These are phyloP conservation scores for Drosophila fulvimacula DNA, from an alignment of 2,888 invertebrate genomes.

Conservation along the genomic window DNA sequence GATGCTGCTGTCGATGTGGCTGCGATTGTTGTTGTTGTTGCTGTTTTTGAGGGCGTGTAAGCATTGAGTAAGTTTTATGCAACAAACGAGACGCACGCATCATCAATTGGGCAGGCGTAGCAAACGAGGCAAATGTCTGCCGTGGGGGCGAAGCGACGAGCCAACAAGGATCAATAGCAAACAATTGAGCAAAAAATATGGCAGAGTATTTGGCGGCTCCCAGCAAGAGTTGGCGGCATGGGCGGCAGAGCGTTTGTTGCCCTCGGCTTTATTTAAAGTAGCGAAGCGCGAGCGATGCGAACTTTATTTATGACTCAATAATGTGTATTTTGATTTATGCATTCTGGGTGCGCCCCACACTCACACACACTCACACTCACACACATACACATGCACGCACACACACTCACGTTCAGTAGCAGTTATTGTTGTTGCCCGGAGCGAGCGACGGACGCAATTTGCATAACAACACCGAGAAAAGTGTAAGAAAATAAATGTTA, in stretches of 20 bases:
- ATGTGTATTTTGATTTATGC: constrained; percentile 82
- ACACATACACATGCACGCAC: constrained; percentile 17
- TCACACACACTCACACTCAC: constrained; percentile 26
- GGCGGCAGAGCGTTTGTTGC: constrained; percentile 39
- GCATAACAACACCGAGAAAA: constrained; percentile 65
- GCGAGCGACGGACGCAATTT: constrained; percentile 60
- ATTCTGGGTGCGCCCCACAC: constrained; percentile 69
- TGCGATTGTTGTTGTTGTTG: constrained; percentile 31
- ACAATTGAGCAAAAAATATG: constrained; percentile 80
- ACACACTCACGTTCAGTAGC: constrained; percentile 24
- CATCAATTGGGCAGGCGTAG: constrained; percentile 50
- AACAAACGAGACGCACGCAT: constrained; percentile 66
- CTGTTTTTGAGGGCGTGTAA: constrained; percentile 70
- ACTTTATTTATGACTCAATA: constrained; percentile 81
- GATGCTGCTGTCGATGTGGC: constrained; percentile 35
- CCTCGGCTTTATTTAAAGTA: constrained; percentile 76
- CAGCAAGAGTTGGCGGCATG: background rate
- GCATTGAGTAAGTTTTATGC: constrained; percentile 80
- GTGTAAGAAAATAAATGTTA: constrained; percentile 57
- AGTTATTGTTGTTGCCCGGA: constrained; percentile 62
- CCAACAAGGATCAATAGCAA: constrained; percentile 56
- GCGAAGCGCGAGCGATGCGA: constrained; percentile 61
- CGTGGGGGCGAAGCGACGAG: constrained; percentile 13
- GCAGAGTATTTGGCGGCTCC: constrained; percentile 54
- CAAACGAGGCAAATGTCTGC: constrained; percentile 23